A percentile compares a stretch with the other conserved stretches of the same genome.
Conservation (phyloP, 2,797 vertebrate species). For the Bovichtus variegatus region DNA sequence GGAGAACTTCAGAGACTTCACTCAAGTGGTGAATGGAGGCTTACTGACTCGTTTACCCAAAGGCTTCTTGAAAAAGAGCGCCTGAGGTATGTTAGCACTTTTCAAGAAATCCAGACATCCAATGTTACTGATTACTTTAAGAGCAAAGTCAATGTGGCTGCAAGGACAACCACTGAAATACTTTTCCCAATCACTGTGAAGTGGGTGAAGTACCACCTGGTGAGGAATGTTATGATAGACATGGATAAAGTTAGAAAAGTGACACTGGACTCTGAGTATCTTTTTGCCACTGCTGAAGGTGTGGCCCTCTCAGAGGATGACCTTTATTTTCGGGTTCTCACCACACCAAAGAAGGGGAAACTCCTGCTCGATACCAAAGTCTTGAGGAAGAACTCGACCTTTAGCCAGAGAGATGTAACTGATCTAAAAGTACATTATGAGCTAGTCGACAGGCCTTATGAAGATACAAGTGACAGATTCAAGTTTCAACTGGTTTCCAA, state of each 20-base stretch:
- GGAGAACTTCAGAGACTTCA: conserved; percentile 89
- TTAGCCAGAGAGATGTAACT: conserved; percentile 89
- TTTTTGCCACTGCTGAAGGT: conserved; percentile 82
- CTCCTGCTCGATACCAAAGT: conserved; percentile 84
- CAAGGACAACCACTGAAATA: conserved; percentile 84
- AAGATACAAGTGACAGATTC: conserved; percentile 88
- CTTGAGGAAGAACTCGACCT: conserved; percentile 86
- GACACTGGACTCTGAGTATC: conserved; percentile 83
- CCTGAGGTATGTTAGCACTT: conserved; percentile 88
- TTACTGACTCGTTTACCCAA: conserved; percentile 87
- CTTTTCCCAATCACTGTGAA: conserved; percentile 87
- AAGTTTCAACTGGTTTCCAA: conserved; percentile 89
- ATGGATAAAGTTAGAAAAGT: conserved; percentile 87
- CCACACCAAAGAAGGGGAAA: conserved; percentile 88
- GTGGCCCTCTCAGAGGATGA: conserved; percentile 83
- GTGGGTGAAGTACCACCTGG: conserved; percentile 88
- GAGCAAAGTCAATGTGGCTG: conserved; percentile 88
- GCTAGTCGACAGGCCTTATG: conserved; percentile 80
- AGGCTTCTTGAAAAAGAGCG: conserved; percentile 84
- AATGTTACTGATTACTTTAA: conserved; percentile 88
- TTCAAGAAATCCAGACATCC: conserved; percentile 84
- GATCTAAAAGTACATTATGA: conserved; percentile 87
- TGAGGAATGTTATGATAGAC: conserved; percentile 85
- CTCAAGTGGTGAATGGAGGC: conserved; percentile 88
- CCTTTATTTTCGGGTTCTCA: conserved; percentile 87